Conservation (phyloP, 2,888 invertebrate genomes). For the Boloria selene region DNA sequence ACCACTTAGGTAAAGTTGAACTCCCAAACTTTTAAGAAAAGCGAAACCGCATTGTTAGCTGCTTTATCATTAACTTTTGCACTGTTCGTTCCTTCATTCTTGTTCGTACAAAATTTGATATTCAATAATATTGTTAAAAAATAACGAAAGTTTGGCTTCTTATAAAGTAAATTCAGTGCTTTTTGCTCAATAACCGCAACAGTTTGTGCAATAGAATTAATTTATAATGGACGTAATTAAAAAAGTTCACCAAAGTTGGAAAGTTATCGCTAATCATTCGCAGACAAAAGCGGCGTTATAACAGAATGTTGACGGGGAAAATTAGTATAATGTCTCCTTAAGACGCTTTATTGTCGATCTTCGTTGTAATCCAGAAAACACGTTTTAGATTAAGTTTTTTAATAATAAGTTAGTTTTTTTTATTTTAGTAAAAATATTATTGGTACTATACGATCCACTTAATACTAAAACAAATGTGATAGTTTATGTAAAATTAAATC, state of each 20-base stretch:
- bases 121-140: no score
- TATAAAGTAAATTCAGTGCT: no score
- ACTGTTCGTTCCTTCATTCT: neutral
- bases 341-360: constrained; percentile 27
- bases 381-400: constrained; percentile 9
- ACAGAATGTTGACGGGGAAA: constrained; percentile 31
- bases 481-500: no score
- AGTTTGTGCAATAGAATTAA: constrained; percentile 22
- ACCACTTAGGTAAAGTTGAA: constrained; percentile 1
- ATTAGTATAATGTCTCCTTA: constrained; percentile 30
- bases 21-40: constrained; percentile 8
- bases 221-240: constrained; percentile 27
- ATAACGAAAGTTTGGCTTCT: no score
- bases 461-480: no score
- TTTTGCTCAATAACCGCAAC: constrained; percentile 8
- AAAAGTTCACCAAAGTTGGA: constrained; percentile 24
- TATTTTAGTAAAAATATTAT: neutral
- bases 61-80: constrained; percentile 9
- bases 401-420: neutral
- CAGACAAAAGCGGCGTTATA: constrained; percentile 19
- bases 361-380: constrained; percentile 21
- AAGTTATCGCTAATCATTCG: constrained; percentile 29
- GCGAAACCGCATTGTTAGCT: constrained; percentile 1
- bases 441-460: neutral
- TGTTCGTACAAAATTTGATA: constrained; percentile 3